Base-by-base conservation (phyloP, 2,113 vertebrate genomes). In the Emydura subglobosa region DNA sequence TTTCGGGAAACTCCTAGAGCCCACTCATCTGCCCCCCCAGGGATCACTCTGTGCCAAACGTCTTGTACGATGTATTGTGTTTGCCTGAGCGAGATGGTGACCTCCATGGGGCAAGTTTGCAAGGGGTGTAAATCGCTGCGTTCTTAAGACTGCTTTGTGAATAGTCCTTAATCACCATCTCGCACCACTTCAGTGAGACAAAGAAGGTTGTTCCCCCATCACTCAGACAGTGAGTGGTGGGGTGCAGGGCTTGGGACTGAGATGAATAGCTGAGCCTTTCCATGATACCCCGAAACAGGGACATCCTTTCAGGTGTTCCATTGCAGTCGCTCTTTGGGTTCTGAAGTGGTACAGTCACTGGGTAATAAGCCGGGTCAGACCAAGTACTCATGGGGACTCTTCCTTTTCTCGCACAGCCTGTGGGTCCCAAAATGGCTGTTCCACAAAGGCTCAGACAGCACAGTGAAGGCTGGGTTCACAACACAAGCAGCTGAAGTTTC, bases 401-500 rank as follows among this genome's bases (percentile, higher is more conserved):
- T 49, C 24, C 91, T 44, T 39, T 87, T 39, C 85, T 79, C 0
- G 0, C 19, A 34, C 51, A 93, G 82, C 39, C 42, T 51, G 16
- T 47, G 14, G 34, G 47, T 49, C 91, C 83, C 81, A 54, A 50
- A 39, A 24, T 0, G 1, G 8, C 59, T 93, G 87, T 92, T 27
- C 68, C 84, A 90, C 31, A 88, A 84, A 44, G 3, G 50, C 79
- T 82, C 82, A 80, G 61, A 85, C 94, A 94, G 44, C 7, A 9
- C 24, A 54, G 65, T 50, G 59, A 59, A 54, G 22, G n/a, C n/a
- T 39, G 83, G 51, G 42, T 11, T 1, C 16, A 3, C 49, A 1
- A 1, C 2, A 81, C 44, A 57, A 50, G 47, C 86, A 83, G 21
- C 1, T 1, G 74, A 34, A 92, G 47, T 42, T 53, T 65, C 29